Percentiles rank a stretch among this genome's conserved stretches.
Evolutionary conservation across 1,140 invertebrate genomes (phyloP).

Genomic region (Acromyrmex echinatior): DNA sequence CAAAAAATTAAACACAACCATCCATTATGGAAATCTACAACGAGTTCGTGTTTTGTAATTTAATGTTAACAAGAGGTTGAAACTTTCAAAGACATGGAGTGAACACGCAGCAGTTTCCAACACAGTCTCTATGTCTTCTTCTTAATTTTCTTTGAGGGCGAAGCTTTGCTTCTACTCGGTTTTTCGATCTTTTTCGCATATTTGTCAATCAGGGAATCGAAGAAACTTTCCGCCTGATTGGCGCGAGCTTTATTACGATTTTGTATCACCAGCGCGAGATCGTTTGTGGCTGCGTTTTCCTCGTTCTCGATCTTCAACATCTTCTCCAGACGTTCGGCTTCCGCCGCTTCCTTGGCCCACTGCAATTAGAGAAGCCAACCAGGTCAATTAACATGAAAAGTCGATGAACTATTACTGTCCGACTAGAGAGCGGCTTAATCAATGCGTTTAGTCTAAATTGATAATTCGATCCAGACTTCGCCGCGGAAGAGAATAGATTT

Average conservation of each 20-base stretch:
- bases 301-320: conserved; percentile 82
- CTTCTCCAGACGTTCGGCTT: conserved; percentile 81
- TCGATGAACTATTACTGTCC: conserved; percentile 9
- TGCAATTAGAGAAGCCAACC: conserved; percentile 66
- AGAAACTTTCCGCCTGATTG: conserved; percentile 81
- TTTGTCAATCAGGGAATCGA: conserved; percentile 84
- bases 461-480: conserved; percentile 52
- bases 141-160: conserved; percentile 74
- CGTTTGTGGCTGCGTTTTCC: conserved; percentile 77
- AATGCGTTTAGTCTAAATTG: conserved; percentile 30
- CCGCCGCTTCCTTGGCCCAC: conserved; percentile 85
- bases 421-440: conserved; percentile 22
- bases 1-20: conserved; percentile 46
- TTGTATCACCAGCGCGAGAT: conserved; percentile 81
- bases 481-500: conserved; percentile 12
- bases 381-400: conserved; percentile 8
- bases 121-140: conserved; percentile 73
- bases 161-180: conserved; percentile 70
- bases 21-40: not conserved
- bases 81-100: conserved; percentile 27
- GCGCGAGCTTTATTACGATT: conserved; percentile 81
- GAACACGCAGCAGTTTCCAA: not conserved
- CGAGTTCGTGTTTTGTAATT: not conserved
- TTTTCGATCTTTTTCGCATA: conserved; percentile 81
- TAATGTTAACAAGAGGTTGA: conserved; percentile 60